Base-by-base conservation (phyloP, 2,888 invertebrate species). In the Oxycera nigricornis region DNA sequence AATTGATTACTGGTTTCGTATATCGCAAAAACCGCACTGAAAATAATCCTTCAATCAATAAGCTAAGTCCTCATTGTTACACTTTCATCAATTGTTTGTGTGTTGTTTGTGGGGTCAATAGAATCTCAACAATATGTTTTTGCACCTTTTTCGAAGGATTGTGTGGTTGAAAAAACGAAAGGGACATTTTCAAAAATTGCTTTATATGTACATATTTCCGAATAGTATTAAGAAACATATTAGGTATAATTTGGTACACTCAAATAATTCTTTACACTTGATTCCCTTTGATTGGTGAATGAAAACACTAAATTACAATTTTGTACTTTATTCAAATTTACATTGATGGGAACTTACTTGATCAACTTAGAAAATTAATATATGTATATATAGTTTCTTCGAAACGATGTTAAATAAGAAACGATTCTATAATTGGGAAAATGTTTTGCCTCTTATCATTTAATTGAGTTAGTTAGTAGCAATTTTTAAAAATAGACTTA, bases 231-330 rank as follows among this genome's bases (percentile, higher is more conserved):
- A 68, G 20, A 28, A 62, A 31, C 17, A 11, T 35, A 67, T 9
- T 46, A 55, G 68, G 76, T 76, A 76, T 74, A 76, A 67, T 9
- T 46, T 52, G 68, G 76, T 76, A 76, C 76, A 76, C 76, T 76
- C 76, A 76, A 76, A 76, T 76, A 76, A 74, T 62, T 50, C 3
- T 72, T 39, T 65, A 7, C 26, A 1, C 50, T 46, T 26, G 14
- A 39, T 65, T 65, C 20, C 17, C 17, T 59, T 22, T 11, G 11
- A 26, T 59, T 59, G 17, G 3, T 7, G 28, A 59, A 22, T 11
- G 28, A 59, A 55, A 24, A 6, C 6, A 4, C 9, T 6, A 2
- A 62, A 35, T 35, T 11, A 28, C 65, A 30, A 11, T 28, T 24
- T 22, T 26, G 35, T 22, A 26, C 59, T 59, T 39, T 72, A 62